phyloP scores from a whole-genome alignment of 2,888 invertebrate genomes.

The Patella caerulea region DNA sequence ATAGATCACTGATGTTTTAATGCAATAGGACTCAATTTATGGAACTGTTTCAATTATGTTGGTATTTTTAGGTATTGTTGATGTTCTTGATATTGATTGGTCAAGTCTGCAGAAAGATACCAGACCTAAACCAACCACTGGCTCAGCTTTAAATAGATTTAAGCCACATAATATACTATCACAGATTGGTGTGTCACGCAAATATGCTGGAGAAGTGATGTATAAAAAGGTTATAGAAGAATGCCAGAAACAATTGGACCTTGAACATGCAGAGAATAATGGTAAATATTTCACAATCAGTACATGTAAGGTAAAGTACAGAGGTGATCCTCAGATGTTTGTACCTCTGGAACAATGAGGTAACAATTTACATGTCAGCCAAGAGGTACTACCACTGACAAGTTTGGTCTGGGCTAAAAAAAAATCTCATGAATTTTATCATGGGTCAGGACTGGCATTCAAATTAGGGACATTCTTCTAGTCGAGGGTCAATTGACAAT shows the following conservation, averaged over 20 bases:
- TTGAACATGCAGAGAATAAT: slow-evolving; percentile 34
- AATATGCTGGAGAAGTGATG: slow-evolving; percentile 82
- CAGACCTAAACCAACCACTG: slow-evolving; percentile 62
- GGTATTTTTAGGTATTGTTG: slow-evolving; percentile 79
- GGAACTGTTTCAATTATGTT: background rate
- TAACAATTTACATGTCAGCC: too few species aligned
- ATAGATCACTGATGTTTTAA: too few species aligned
- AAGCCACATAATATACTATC: slow-evolving; percentile 84
- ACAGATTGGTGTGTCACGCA: slow-evolving; percentile 84
- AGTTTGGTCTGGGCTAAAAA: too few species aligned
- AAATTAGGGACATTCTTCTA: too few species aligned
- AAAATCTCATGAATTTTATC: too few species aligned
- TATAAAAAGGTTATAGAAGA: slow-evolving; percentile 70
- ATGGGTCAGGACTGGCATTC: too few species aligned
- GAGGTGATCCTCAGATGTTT: background rate
- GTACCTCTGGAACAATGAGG: too few species aligned
- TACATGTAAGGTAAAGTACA: slow-evolving; percentile 5
- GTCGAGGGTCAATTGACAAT: too few species aligned
- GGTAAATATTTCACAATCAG: background rate
- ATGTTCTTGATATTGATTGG: slow-evolving; percentile 97
- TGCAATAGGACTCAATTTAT: too few species aligned
- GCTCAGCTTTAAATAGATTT: slow-evolving; percentile 84
- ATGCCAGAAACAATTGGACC: slow-evolving; percentile 58
- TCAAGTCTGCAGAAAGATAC: slow-evolving; percentile 79
- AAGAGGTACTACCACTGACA: too few species aligned